A percentile compares a stretch with the other conserved stretches of the same genome.
Evolutionary conservation across 2,113 vertebrate species (phyloP).

Genomic region (Zosterops pallidus): DNA sequence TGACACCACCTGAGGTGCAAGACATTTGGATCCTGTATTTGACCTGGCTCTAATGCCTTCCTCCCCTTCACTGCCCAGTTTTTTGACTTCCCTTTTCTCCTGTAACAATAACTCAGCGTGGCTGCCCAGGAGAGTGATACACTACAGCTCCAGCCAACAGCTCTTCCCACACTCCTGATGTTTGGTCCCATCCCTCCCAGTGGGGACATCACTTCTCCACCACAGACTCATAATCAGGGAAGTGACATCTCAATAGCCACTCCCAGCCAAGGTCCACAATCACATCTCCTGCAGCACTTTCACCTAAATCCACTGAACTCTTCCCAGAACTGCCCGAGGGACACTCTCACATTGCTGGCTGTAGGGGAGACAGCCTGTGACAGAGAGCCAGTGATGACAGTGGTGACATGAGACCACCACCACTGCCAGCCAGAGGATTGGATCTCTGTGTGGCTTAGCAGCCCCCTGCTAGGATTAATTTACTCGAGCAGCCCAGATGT

Average conservation of each 20-base stretch:
- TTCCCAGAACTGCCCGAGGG: background rate
- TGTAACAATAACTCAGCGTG: fast-evolving
- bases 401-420: background rate
- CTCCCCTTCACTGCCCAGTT: background rate
- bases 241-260: background rate
- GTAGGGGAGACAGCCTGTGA: background rate
- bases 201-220: background rate
- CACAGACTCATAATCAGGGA: background rate
- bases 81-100: background rate
- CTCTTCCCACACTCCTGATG: background rate
- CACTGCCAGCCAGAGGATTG: background rate
- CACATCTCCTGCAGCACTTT: background rate
- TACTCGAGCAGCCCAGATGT: background rate
- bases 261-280: background rate
- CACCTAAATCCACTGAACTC: background rate
- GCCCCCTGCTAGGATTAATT: background rate
- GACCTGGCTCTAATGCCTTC: background rate
- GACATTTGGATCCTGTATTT: background rate
- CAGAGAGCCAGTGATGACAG: fast-evolving
- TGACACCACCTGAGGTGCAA: background rate
- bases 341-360: background rate
- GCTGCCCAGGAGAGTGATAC: background rate
- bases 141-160: background rate
- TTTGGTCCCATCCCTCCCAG: background rate
- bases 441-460: background rate